Percentiles rank a stretch among this genome's conserved stretches.
These are phyloP conservation scores for Augochlora pura DNA, from an alignment of 1,140 invertebrate species.

Conservation along the genomic window DNA sequence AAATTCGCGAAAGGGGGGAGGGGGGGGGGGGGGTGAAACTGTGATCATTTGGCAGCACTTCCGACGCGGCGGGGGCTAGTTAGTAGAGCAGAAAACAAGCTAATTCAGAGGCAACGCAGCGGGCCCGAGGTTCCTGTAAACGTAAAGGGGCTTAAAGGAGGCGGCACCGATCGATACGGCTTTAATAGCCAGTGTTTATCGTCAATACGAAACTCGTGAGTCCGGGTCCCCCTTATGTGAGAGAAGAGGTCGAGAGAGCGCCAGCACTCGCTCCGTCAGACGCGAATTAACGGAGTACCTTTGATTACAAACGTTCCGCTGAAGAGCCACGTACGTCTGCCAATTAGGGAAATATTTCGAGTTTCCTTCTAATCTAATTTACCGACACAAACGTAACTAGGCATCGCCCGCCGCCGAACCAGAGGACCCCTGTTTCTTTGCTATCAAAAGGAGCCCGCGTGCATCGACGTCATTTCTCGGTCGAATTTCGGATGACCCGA, in stretches of 20 bases:
- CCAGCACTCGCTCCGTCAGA: constrained; percentile 6
- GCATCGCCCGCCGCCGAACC: neutral
- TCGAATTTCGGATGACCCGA: neutral
- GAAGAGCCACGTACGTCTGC: constrained; percentile 12
- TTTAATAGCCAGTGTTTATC: constrained; percentile 48
- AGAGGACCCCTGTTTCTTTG: neutral
- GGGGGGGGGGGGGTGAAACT: too few relatives aligned
- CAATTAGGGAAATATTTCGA: constrained; percentile 39
- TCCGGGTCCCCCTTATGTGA: neutral
- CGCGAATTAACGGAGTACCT: constrained; percentile 5
- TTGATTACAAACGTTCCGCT: constrained; percentile 20
- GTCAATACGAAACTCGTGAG: constrained; percentile 31
- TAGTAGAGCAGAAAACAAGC: constrained; percentile 44
- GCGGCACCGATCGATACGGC: constrained; percentile 29
- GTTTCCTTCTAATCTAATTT: constrained; percentile 34
- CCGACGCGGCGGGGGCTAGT: constrained; percentile 19
- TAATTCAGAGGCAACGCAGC: constrained; percentile 33
- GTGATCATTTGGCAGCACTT: constrained; percentile 31
- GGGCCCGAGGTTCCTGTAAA: constrained; percentile 14
- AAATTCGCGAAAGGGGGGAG: too few relatives aligned
- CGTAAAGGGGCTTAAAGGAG: constrained; percentile 38
- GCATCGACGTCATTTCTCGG: neutral
- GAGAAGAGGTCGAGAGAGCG: neutral
- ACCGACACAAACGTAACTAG: neutral
- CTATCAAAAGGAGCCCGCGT: neutral